These are phyloP conservation scores for Monodelphis domestica DNA, from an alignment of 2,797 vertebrate species.

Conservation along the genomic window DNA sequence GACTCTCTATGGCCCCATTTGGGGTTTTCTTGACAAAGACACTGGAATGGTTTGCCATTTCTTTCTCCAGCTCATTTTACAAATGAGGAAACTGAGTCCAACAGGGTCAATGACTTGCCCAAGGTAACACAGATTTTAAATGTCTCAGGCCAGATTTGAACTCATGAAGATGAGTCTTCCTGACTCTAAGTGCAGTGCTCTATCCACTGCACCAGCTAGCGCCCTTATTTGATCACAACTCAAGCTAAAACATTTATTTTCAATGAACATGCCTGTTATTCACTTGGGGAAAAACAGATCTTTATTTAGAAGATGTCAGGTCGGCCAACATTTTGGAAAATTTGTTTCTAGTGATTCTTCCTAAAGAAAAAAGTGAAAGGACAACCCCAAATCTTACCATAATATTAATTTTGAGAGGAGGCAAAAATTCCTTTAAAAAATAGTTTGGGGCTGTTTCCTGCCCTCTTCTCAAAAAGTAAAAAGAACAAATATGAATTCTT, in stretches of 20 bases:
- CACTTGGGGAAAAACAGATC: background rate
- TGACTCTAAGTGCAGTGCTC: no score
- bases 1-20: no score
- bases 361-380: conserved; percentile 43
- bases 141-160: no score
- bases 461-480: background rate
- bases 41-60: no score
- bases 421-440: background rate
- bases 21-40: no score
- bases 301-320: conserved; percentile 42
- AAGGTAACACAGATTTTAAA: no score
- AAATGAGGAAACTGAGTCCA: no score
- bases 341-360: conserved; percentile 50
- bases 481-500: background rate
- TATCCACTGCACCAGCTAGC: no score
- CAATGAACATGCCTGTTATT: conserved; percentile 30
- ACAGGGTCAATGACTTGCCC: no score
- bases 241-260: conserved; percentile 24
- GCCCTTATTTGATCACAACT: conserved; percentile 1
- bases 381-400: background rate
- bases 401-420: background rate
- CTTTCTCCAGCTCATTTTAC: no score
- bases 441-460: background rate
- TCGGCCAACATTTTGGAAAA: conserved; percentile 30
- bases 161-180: no score